Evolutionary conservation across 1,140 invertebrate genomes (phyloP), one percentile per base, ranked within the genome.

Genomic region (Atopsyche davidsoni): DNA sequence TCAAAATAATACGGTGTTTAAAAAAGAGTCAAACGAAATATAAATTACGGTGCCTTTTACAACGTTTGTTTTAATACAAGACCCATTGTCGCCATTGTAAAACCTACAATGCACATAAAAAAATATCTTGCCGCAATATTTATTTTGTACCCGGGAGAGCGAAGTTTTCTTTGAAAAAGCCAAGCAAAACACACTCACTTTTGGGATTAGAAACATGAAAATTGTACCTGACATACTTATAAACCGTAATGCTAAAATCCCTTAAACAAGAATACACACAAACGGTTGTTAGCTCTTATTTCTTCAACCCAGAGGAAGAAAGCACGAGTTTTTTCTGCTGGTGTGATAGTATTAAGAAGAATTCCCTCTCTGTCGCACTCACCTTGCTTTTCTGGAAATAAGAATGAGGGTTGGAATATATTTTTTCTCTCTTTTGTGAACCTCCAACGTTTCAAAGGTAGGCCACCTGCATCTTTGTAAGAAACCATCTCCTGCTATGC

Each of bases 261-360:
- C 31, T 51, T 35, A 51, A 46, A 56, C 28, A 45, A 45, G 42
- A 34, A 45, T 42, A 24, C 41, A 35, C 32, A n/a, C 45, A 34
- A 39, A 34, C 45, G 21, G 28, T 44, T 42, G 16, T 54, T 44
- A 47, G 45, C 34, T 34, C 18, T 44, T 34, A 31, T 22, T 40
- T 32, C 44, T 25, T 32, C n/a, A n/a, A 14, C 16, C 35, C 10
- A 44, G 31, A 51, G 38, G 44, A 39, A 49, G 47, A 41, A 24
- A 24, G 13, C 17, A 34, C 24, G 38, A 31, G 6, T 22, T 34
- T 17, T 31, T 42, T 35, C 28, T 49, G 23, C n/a, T 14, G 43
- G 41, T 50, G 46, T 55, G 44, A 50, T 50, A 34, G 31, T 46
- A 52, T 52, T 52, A 43, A 55, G 46, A 48, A 48, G 46, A 55